A percentile compares a stretch with the other conserved stretches of the same genome.
These are phyloP conservation scores for Urechis unicinctus DNA, from an alignment of 2,888 invertebrate species.

Conservation along the genomic window DNA sequence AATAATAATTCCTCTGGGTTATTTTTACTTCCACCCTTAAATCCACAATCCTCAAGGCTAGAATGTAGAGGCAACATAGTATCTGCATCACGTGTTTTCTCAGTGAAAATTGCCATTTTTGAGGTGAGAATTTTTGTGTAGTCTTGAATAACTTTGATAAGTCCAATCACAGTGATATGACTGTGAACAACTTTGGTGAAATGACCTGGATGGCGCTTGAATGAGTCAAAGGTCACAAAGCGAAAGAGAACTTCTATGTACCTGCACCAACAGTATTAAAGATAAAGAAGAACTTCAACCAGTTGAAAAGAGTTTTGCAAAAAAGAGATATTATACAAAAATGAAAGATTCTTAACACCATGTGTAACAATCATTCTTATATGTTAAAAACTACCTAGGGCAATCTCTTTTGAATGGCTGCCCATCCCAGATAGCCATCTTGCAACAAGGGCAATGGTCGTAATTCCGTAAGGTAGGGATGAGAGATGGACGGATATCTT, in stretches of 20 bases:
- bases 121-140: slow-evolving; percentile 33
- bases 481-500: slow-evolving; percentile 27
- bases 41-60: slow-evolving; percentile 38
- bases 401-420: slow-evolving; percentile 29
- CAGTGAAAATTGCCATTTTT: slow-evolving; percentile 38
- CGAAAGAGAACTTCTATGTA: slow-evolving; percentile 31
- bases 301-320: too few species aligned
- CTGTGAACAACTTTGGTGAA: slow-evolving; percentile 35
- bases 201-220: slow-evolving; percentile 36
- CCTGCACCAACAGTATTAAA: slow-evolving; percentile 18
- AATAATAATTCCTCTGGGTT: slow-evolving; percentile 34
- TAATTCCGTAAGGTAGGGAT: slow-evolving; percentile 26
- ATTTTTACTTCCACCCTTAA: slow-evolving; percentile 29
- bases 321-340: too few species aligned
- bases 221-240: slow-evolving; percentile 39
- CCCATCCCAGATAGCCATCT: slow-evolving; percentile 29
- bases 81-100: slow-evolving; percentile 31
- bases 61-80: slow-evolving; percentile 28
- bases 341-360: neutral
- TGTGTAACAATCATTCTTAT: neutral
- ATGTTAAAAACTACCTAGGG: slow-evolving; percentile 26
- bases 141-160: slow-evolving; percentile 34
- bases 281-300: too few species aligned
- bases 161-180: slow-evolving; percentile 32
- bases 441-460: slow-evolving; percentile 31